Evolutionary conservation across 2,113 vertebrate species (phyloP).

Genomic region (Chunga burmeisteri): DNA sequence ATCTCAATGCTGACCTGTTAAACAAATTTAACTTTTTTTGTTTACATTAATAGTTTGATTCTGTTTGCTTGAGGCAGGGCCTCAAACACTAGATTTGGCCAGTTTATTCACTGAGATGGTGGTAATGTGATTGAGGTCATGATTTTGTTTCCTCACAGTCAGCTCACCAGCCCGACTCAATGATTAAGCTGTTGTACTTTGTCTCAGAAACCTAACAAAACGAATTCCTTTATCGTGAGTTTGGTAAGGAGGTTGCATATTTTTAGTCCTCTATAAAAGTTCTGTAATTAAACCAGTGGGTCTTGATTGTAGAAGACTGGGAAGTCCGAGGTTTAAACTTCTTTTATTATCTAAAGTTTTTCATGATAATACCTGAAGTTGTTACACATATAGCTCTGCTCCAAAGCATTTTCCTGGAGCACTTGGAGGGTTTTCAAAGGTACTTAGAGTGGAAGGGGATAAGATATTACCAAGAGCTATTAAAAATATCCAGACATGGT

Average conservation of each 20-base stretch:
- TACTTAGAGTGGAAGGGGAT: background rate
- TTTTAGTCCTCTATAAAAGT: background rate
- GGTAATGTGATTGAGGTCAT: background rate
- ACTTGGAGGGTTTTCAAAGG: constrained; percentile 28
- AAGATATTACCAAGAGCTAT: constrained; percentile 41
- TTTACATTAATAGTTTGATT: background rate
- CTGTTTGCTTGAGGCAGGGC: background rate
- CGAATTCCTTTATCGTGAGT: background rate
- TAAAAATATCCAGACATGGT: constrained; percentile 31
- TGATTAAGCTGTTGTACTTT: background rate
- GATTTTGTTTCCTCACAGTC: background rate
- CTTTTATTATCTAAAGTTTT: constrained; percentile 20
- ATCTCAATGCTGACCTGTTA: constrained; percentile 27
- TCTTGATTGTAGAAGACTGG: background rate
- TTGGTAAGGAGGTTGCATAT: background rate
- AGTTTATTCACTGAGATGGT: background rate
- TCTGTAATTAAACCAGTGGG: background rate
- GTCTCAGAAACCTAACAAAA: background rate
- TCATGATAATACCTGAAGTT: background rate
- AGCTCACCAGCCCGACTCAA: background rate
- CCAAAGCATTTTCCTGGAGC: constrained; percentile 11
- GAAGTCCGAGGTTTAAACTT: background rate
- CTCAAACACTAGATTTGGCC: background rate
- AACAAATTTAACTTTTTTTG: background rate
- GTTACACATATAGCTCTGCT: background rate